Conservation (phyloP, 2,797 vertebrate genomes). For the Betta splendens region DNA sequence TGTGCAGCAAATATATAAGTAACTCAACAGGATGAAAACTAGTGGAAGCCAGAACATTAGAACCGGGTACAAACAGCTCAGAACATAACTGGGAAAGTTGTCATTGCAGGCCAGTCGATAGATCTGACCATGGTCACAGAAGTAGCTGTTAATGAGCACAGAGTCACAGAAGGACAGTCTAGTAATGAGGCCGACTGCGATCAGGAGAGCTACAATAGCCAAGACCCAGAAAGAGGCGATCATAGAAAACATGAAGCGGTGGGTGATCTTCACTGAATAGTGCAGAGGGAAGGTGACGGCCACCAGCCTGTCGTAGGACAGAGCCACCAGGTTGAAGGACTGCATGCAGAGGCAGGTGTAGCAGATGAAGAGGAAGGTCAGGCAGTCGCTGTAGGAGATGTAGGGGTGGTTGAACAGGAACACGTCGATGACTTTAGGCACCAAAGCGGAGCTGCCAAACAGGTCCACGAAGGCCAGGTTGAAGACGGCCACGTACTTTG, state of each 20-base stretch:
- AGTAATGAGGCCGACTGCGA: constrained; percentile 45
- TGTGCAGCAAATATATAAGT: constrained; percentile 44
- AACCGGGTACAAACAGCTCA: background rate
- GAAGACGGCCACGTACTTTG: constrained; percentile 54
- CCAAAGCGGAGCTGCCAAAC: constrained; percentile 37
- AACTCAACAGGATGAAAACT: constrained; percentile 44
- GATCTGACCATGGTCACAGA: constrained; percentile 70
- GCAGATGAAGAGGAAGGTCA: constrained; percentile 52
- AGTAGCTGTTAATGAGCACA: constrained; percentile 64
- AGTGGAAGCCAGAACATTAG: constrained; percentile 46
- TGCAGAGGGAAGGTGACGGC: constrained; percentile 72
- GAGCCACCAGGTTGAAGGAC: constrained; percentile 60
- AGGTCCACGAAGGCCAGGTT: constrained; percentile 55
- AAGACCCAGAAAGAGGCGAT: constrained; percentile 39
- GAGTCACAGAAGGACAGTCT: constrained; percentile 69
- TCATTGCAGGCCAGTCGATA: constrained; percentile 63
- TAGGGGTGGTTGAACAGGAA: constrained; percentile 45
- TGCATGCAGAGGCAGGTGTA: constrained; percentile 52
- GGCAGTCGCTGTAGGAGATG: constrained; percentile 48
- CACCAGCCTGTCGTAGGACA: constrained; percentile 68
- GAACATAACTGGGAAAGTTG: constrained; percentile 10
- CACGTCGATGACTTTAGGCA: constrained; percentile 58
- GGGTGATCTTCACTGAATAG: constrained; percentile 58
- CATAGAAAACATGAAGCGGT: constrained; percentile 54
- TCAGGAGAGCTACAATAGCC: background rate